A percentile compares a stretch with the other conserved stretches of the same genome.
phyloP scores from a whole-genome alignment of 1,140 invertebrate genomes.

The Zaprionus capensis region DNA sequence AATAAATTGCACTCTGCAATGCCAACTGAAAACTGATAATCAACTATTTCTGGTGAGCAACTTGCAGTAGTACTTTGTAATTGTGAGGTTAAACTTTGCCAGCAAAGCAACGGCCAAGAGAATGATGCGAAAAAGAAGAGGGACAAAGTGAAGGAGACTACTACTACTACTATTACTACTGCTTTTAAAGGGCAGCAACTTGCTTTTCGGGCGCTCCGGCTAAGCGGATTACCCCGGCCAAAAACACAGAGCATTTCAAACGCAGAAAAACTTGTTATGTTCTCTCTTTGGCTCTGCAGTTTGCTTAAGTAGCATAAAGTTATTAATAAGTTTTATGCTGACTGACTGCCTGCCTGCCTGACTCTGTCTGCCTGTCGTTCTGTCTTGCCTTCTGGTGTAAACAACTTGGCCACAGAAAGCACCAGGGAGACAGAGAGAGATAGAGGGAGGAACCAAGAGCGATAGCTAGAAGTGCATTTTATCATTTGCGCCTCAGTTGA shows the following conservation, averaged over 20 bases:
- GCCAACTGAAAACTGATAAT: constrained; percentile 32
- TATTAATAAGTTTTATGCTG: constrained; percentile 77
- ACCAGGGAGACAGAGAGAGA: not conserved
- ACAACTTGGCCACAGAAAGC: constrained; percentile 29
- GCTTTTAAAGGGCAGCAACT: not conserved
- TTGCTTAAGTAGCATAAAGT: constrained; percentile 74
- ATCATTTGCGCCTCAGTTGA: constrained; percentile 73
- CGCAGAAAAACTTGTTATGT: constrained; percentile 62
- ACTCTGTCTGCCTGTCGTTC: constrained; percentile 12
- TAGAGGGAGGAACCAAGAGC: not conserved
- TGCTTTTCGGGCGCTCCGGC: not conserved
- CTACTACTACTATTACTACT: too few species aligned
- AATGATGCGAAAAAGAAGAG: not conserved
- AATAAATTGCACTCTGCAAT: constrained; percentile 24
- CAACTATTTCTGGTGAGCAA: constrained; percentile 38
- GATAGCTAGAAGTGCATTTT: constrained; percentile 61
- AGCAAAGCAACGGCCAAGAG: not conserved
- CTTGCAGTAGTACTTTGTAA: constrained; percentile 35
- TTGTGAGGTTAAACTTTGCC: constrained; percentile 39
- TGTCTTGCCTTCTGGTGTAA: constrained; percentile 35
- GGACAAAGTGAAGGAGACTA: not conserved
- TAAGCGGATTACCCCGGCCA: constrained; percentile 70
- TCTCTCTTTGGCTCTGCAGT: constrained; percentile 45
- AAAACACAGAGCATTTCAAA: constrained; percentile 55
- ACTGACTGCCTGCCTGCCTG: constrained; percentile 6